A percentile compares a stretch with the other conserved stretches of the same genome.
Evolutionary conservation across 2,888 invertebrate species (phyloP).

Genomic region (Ectropis crepuscularia): DNA sequence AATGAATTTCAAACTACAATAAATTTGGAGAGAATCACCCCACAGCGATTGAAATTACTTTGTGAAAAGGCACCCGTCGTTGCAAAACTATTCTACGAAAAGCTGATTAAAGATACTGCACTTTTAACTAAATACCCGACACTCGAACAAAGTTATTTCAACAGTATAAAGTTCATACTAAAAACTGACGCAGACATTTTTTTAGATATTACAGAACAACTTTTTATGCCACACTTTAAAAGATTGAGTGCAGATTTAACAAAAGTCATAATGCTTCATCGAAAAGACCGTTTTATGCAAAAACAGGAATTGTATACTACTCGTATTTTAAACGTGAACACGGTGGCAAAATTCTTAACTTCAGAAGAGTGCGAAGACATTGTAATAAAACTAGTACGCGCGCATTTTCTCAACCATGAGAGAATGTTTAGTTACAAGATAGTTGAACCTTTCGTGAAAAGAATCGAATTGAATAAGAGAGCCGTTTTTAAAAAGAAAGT

Average conservation of each 20-base stretch:
- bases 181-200: constrained; percentile 54
- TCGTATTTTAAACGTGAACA: constrained; percentile 53
- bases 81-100: constrained; percentile 56
- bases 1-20: constrained; percentile 47
- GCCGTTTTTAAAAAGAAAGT: constrained; percentile 54
- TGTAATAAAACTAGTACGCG: constrained; percentile 53
- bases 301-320: constrained; percentile 61
- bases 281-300: constrained; percentile 52
- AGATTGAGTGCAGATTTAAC: constrained; percentile 51
- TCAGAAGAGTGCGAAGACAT: constrained; percentile 57
- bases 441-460: constrained; percentile 60
- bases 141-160: constrained; percentile 48
- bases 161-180: constrained; percentile 53
- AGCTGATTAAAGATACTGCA: constrained; percentile 43
- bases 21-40: constrained; percentile 50
- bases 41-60: constrained; percentile 57
- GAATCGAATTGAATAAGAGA: constrained; percentile 49
- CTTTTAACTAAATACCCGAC: neutral
- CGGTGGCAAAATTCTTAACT: constrained; percentile 53
- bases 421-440: constrained; percentile 57
- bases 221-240: constrained; percentile 42
- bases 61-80: constrained; percentile 56
- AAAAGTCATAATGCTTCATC: constrained; percentile 53
- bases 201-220: constrained; percentile 59
- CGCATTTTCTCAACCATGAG: constrained; percentile 49